Evolutionary conservation across 2,888 invertebrate genomes (phyloP).

Genomic region (Synergus umbraculus): DNA sequence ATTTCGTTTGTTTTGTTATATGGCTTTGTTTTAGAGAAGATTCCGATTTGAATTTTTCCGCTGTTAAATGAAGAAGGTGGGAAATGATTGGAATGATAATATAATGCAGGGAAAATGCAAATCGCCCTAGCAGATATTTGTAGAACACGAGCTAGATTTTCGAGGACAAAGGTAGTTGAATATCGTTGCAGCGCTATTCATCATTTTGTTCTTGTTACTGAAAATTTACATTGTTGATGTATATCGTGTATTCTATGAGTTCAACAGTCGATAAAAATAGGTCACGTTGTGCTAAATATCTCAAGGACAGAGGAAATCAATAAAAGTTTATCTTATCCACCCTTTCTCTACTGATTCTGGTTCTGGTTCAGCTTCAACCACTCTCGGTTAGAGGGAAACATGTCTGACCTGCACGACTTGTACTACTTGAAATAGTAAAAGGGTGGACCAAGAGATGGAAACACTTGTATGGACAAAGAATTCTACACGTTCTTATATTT

Average conservation of each 20-base stretch:
- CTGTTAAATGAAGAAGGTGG: not conserved
- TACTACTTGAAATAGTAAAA: not conserved
- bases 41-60: too few species aligned
- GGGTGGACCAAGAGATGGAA: not conserved
- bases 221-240: constrained; percentile 27
- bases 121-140: not conserved
- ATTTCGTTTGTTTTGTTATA: too few species aligned
- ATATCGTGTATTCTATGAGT: constrained; percentile 6
- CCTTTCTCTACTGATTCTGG: not conserved
- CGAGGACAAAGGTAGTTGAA: constrained; percentile 22
- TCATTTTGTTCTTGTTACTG: constrained; percentile 25
- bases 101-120: not conserved
- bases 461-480: not conserved
- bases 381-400: constrained; percentile 7
- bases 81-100: not conserved
- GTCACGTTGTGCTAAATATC: constrained; percentile 1
- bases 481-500: too few species aligned
- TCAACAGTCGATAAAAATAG: constrained; percentile 38
- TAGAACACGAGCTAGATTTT: constrained; percentile 1
- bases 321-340: constrained; percentile 26
- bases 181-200: constrained; percentile 13
- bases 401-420: not conserved
- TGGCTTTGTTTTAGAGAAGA: too few species aligned
- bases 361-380: not conserved
- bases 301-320: constrained; percentile 17